A percentile compares a stretch with the other conserved stretches of the same genome.
Conservation (phyloP, 2,888 invertebrate species). For the Torymus texanus region DNA sequence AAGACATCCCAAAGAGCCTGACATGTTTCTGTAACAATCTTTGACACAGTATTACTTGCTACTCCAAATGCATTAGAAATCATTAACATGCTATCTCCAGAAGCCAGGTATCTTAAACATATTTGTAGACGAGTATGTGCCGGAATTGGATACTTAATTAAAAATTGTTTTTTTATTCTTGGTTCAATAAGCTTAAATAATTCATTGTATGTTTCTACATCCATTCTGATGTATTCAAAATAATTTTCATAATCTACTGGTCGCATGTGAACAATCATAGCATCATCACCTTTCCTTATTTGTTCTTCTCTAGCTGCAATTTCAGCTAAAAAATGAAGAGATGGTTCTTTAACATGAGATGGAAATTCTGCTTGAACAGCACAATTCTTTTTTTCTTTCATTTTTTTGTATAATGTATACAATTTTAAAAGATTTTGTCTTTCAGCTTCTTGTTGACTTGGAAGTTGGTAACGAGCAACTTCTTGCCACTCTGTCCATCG, state of each 20-base stretch:
- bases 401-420: slow-evolving; percentile 30
- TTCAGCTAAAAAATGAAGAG: not conserved
- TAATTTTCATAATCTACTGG: slow-evolving; percentile 40
- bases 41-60: slow-evolving; percentile 51
- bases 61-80: slow-evolving; percentile 51
- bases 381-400: slow-evolving; percentile 22
- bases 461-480: slow-evolving; percentile 36
- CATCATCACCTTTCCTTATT: slow-evolving; percentile 15
- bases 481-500: slow-evolving; percentile 43
- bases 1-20: slow-evolving; percentile 53
- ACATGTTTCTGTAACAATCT: slow-evolving; percentile 55
- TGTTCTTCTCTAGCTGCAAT: not conserved
- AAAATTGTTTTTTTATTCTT: slow-evolving; percentile 46
- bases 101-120: slow-evolving; percentile 56
- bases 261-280: slow-evolving; percentile 45
- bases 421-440: slow-evolving; percentile 25
- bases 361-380: not conserved
- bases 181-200: slow-evolving; percentile 41
- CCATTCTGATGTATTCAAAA: slow-evolving; percentile 53
- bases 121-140: slow-evolving; percentile 54
- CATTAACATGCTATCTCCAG: slow-evolving; percentile 56
- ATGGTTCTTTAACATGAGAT: not conserved
- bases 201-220: slow-evolving; percentile 46
- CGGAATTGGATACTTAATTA: slow-evolving; percentile 42
- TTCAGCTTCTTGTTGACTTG: slow-evolving; percentile 35